Evolutionary conservation across 2,888 invertebrate species (phyloP).

Genomic region (Hirtodrosophila duncani): DNA sequence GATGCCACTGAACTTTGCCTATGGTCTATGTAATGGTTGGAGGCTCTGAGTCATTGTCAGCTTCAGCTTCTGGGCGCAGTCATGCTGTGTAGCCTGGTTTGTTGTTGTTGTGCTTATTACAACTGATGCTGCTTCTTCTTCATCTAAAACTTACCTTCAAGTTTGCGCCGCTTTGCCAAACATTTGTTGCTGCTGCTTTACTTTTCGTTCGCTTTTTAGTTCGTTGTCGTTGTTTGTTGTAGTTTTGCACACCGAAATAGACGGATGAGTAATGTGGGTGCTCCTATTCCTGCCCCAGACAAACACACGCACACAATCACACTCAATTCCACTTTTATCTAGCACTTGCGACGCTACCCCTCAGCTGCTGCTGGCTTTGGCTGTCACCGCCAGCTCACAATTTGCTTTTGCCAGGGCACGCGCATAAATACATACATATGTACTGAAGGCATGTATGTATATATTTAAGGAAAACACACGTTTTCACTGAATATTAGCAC

Average conservation of each 20-base stretch:
- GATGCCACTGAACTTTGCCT: constrained; percentile 65
- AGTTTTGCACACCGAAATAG: constrained; percentile 48
- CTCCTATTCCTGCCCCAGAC: background rate
- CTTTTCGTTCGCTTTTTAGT: background rate
- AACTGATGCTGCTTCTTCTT: background rate
- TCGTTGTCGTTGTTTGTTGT: constrained; percentile 28
- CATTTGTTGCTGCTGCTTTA: constrained; percentile 57
- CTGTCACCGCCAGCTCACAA: constrained; percentile 14
- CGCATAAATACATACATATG: constrained; percentile 37
- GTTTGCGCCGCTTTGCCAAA: constrained; percentile 48
- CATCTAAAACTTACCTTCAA: constrained; percentile 41
- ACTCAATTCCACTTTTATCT: constrained; percentile 25
- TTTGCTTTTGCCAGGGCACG: constrained; percentile 45
- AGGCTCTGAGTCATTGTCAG: constrained; percentile 26
- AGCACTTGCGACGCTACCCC: no score
- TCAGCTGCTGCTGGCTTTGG: no score
- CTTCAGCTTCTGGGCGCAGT: background rate
- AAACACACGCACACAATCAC: constrained; percentile 2
- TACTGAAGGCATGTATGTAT: constrained; percentile 12
- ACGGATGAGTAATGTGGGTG: constrained; percentile 55
- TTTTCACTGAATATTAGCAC: no score
- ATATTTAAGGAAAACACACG: constrained; percentile 2
- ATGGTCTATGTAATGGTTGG: constrained; percentile 23
- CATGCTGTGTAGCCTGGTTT: constrained; percentile 4
- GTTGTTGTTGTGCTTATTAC: background rate